A percentile compares a stretch with the other conserved stretches of the same genome.
These are phyloP conservation scores for Dendrolimus kikuchii DNA, from an alignment of 1,140 invertebrate species.

Conservation along the genomic window DNA sequence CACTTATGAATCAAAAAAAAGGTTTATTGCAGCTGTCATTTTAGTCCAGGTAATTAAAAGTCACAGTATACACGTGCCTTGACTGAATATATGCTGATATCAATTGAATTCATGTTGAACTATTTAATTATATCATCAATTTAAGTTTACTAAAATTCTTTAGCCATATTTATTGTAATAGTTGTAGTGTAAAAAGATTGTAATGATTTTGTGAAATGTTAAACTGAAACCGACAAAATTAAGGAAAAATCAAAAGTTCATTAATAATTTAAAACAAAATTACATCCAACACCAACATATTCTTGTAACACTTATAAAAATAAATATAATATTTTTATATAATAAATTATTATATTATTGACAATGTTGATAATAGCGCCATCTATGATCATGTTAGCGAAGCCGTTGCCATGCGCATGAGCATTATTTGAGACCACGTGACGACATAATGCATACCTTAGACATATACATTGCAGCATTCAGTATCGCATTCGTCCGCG, in stretches of 20 bases:
- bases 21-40: too few species aligned
- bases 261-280: too few species aligned
- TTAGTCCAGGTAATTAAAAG: too few species aligned
- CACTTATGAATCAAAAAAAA: too few species aligned
- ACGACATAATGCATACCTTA: slow-evolving; percentile 54
- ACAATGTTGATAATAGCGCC: slow-evolving; percentile 8
- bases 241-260: not conserved
- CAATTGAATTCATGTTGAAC: too few species aligned
- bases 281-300: not conserved
- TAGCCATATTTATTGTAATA: too few species aligned
- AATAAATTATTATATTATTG: too few species aligned
- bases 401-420: slow-evolving; percentile 24
- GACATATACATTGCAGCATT: slow-evolving; percentile 70
- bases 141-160: too few species aligned
- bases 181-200: too few species aligned
- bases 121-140: too few species aligned
- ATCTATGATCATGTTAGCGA: slow-evolving; percentile 18
- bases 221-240: not conserved
- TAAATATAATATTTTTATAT: not conserved
- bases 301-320: not conserved
- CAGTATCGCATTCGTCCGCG: slow-evolving; percentile 61
- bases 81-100: too few species aligned
- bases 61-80: too few species aligned
- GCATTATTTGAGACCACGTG: not conserved
- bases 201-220: not conserved